phyloP scores from a whole-genome alignment of 2,888 invertebrate genomes.

The Drosophila buzzatii region DNA sequence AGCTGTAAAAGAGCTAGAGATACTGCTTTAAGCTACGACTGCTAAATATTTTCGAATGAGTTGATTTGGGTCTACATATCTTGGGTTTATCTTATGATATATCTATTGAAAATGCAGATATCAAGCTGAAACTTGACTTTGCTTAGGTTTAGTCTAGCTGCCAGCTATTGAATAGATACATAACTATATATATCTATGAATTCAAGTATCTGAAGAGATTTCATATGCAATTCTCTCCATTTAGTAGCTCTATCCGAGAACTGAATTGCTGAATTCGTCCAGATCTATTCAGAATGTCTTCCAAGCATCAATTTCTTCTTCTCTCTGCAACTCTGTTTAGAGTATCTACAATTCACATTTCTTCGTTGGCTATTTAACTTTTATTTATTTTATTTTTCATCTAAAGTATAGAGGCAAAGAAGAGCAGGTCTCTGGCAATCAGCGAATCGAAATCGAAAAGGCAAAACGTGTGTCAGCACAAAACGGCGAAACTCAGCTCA shows the following conservation, averaged over 20 bases:
- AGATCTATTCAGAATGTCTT: not conserved
- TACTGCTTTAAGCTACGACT: not conserved
- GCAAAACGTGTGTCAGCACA: slow-evolving; percentile 66
- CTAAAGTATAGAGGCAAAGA: not conserved
- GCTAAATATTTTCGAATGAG: not conserved
- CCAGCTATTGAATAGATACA: too few relatives aligned
- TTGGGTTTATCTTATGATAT: not conserved
- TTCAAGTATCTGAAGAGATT: not conserved
- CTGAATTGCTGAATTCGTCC: not conserved
- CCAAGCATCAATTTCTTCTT: too few relatives aligned
- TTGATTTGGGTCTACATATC: not conserved
- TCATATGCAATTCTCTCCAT: not conserved
- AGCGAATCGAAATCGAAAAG: slow-evolving; percentile 51
- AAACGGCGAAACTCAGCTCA: slow-evolving; percentile 38
- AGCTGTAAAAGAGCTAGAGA: not conserved
- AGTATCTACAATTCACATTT: not conserved
- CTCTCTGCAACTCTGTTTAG: not conserved
- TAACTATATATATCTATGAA: not conserved
- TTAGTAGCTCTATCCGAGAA: not conserved
- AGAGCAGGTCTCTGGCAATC: slow-evolving; percentile 53
- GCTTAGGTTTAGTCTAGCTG: not conserved
- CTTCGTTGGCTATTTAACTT: not conserved
- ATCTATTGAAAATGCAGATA: not conserved
- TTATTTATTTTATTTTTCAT: slow-evolving; percentile 1
- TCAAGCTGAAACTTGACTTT: not conserved